Conservation (phyloP, 1,140 invertebrate species). For the Cecropterus lyciades region DNA sequence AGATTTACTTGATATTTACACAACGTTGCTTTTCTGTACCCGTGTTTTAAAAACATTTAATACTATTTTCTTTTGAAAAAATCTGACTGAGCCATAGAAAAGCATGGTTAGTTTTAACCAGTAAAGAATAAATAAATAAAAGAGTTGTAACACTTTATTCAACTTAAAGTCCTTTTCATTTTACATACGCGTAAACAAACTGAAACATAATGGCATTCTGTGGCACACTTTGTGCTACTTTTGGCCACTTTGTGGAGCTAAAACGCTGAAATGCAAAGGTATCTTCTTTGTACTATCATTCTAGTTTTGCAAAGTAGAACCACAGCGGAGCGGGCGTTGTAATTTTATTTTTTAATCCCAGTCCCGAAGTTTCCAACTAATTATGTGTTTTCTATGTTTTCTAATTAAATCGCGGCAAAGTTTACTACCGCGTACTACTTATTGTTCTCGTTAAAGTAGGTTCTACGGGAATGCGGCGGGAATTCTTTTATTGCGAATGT, state of each 20-base stretch:
- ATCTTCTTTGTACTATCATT: slow-evolving; percentile 1
- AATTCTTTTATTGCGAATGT: background rate
- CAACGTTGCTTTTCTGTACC: no score
- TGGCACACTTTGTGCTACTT: background rate
- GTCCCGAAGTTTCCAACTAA: slow-evolving; percentile 19
- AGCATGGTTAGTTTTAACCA: no score
- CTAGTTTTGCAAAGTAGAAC: slow-evolving; percentile 7
- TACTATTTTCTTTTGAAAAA: no score
- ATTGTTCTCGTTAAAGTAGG: slow-evolving; percentile 12
- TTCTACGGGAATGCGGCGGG: background rate
- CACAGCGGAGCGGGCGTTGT: slow-evolving; percentile 1
- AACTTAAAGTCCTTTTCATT: background rate
- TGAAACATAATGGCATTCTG: background rate
- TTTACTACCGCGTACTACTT: slow-evolving; percentile 15
- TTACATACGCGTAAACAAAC: background rate
- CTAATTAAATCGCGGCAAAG: slow-evolving; percentile 25
- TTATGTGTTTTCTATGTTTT: slow-evolving; percentile 26
- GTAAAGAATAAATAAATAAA: no score
- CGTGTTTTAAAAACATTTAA: no score
- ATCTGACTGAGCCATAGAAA: no score
- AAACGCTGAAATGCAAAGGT: background rate
- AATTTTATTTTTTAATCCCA: slow-evolving; percentile 22
- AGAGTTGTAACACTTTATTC: no score
- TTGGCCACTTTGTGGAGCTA: background rate
- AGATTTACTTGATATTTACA: no score